These are phyloP conservation scores for Axis porcinus DNA, from an alignment of 2,113 vertebrate genomes.

Conservation along the genomic window DNA sequence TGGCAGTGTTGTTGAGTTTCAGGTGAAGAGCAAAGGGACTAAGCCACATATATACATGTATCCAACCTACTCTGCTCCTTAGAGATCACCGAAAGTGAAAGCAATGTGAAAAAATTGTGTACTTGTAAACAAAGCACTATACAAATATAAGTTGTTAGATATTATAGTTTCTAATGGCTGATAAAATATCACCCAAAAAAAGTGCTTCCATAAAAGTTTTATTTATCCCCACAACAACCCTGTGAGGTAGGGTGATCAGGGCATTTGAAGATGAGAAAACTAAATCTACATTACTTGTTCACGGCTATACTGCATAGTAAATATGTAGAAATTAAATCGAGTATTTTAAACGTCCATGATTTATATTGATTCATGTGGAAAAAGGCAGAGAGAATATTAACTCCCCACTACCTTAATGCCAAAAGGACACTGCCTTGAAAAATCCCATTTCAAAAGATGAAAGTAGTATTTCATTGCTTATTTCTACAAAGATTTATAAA, in stretches of 20 bases:
- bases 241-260: slow-evolving; percentile 74
- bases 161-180: slow-evolving; percentile 16
- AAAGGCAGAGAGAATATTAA: slow-evolving; percentile 69
- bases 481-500: slow-evolving; percentile 77
- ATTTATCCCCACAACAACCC: slow-evolving; percentile 75
- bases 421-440: slow-evolving; percentile 75
- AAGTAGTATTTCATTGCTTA: slow-evolving; percentile 70
- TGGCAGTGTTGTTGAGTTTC: rapidly evolving
- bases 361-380: slow-evolving; percentile 68
- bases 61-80: background rate
- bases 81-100: background rate
- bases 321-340: slow-evolving; percentile 72
- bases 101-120: background rate
- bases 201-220: slow-evolving; percentile 75
- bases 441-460: slow-evolving; percentile 73
- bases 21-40: background rate
- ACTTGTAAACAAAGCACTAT: background rate
- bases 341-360: slow-evolving; percentile 64
- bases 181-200: slow-evolving; percentile 66
- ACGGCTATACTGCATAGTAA: slow-evolving; percentile 74
- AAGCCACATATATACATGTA: rapidly evolving
- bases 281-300: slow-evolving; percentile 75
- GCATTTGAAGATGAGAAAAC: slow-evolving; percentile 72
- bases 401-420: slow-evolving; percentile 65
- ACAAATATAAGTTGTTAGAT: background rate